Evolutionary conservation across 2,113 vertebrate genomes (phyloP), one percentile per base, ranked within the genome.

Genomic region (Lophotis ruficrista): DNA sequence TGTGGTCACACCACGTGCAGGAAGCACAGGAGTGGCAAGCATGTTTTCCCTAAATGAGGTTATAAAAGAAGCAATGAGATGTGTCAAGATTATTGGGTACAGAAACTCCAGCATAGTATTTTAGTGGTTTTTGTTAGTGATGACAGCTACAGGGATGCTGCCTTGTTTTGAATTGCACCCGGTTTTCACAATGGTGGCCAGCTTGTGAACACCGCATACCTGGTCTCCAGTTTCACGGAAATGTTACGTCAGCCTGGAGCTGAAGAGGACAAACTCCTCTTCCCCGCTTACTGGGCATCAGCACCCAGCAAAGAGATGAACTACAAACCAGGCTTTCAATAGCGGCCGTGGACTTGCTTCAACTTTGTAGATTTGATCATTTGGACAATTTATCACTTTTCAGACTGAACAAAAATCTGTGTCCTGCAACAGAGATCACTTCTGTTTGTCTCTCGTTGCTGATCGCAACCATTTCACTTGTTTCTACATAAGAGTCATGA

Each of bases 171-270:
- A 89, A 47, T 65, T 60, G 87, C 45, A 53, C 3, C 3, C 1
- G 45, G 48, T 82, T 56, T 33, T 45, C 53, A 78, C 24, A 87
- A 51, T 57, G 66, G 28, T 47, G 77, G 17, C 73, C 87, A 71
- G 61, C 7, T 73, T 45, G 47, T 12, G 19, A 80, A 83, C 31
- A 9, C 24, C 7, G 38, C 10, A 3, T 3, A 47, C n/a, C 38
- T 75, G 14, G 28, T 66, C 51, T 61, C 28, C 23, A 28, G 43
- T 25, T 66, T 51, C 72, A 37, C 17, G 7, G 37, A 16, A 80
- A 57, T 0, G 0, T 56, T 60, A 21, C 9, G 5, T 38, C 64
- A 70, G 53, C 37, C 71, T 60, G 1, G 0, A 61, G 58, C 54
- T 88, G 68, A 50, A n/a, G n/a, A n/a, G n/a, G 56, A 53, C 16